Percentiles rank a stretch among this genome's conserved stretches.
phyloP scores from a whole-genome alignment of 2,888 invertebrate genomes.

The Aphidoletes aphidimyza region DNA sequence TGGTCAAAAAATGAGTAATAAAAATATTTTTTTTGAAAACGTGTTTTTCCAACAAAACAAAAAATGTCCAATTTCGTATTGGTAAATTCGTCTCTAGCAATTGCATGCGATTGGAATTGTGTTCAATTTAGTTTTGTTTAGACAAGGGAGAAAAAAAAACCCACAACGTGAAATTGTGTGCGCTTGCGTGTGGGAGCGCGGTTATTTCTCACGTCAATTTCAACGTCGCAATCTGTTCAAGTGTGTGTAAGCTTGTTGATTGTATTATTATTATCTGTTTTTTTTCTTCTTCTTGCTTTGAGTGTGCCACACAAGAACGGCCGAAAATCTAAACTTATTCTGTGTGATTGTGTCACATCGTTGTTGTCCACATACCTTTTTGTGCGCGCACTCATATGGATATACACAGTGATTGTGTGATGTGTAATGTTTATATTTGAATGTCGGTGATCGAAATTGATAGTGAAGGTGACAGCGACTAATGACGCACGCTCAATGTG shows the following conservation, averaged over 20 bases:
- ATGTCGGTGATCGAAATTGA: background rate
- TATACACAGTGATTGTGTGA: background rate
- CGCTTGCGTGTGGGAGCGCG: background rate
- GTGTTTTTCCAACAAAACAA: too few relatives aligned
- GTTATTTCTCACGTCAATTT: background rate
- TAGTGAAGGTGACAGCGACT: background rate
- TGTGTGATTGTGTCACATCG: background rate
- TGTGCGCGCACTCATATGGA: background rate
- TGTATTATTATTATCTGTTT: too few relatives aligned
- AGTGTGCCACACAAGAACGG: too few relatives aligned
- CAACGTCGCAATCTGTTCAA: background rate
- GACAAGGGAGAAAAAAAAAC: background rate
- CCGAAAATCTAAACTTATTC: too few relatives aligned
- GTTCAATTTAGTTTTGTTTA: too few relatives aligned
- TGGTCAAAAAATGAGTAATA: too few relatives aligned
- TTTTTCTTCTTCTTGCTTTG: too few relatives aligned
- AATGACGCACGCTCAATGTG: constrained; percentile 7
- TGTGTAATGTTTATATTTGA: background rate
- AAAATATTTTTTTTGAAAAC: too few relatives aligned
- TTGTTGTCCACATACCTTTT: background rate
- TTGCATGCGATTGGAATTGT: too few relatives aligned
- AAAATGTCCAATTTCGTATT: too few relatives aligned
- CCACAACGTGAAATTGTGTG: background rate
- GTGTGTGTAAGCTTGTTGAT: too few relatives aligned
- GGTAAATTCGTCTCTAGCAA: too few relatives aligned